A percentile compares a stretch with the other conserved stretches of the same genome.
Evolutionary conservation across 2,113 vertebrate species (phyloP).

Genomic region (Nannobrachium achirus): DNA sequence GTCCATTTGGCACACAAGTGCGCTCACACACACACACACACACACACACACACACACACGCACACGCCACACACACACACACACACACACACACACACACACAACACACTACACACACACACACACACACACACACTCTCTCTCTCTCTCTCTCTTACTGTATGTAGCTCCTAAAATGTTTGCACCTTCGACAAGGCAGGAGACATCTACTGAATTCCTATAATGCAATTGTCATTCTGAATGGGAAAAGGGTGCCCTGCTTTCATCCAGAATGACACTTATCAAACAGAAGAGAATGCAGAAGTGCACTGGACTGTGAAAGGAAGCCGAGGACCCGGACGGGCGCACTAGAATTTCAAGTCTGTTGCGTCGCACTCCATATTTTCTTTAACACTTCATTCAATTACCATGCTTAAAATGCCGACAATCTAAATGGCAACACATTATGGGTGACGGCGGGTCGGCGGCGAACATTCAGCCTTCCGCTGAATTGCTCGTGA

Average conservation of each 20-base stretch:
- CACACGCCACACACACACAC: no score
- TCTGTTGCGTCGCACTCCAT: neutral
- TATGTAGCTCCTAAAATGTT: no score
- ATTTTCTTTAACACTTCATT: neutral
- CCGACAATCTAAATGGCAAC: neutral
- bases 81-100: no score
- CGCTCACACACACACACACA: no score
- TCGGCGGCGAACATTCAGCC: slow-evolving; percentile 38
- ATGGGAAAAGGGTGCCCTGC: slow-evolving; percentile 19
- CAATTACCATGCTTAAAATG: neutral
- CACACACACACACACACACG: no score
- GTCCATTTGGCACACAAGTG: no score
- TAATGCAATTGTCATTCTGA: slow-evolving; percentile 17
- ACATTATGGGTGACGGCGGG: slow-evolving; percentile 23
- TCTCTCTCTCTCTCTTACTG: no score
- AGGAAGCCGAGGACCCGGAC: slow-evolving; percentile 17
- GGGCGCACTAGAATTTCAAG: neutral
- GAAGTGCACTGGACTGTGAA: slow-evolving; percentile 37
- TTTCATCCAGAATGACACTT: slow-evolving; percentile 19
- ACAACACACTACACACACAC: no score
- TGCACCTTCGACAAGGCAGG: neutral
- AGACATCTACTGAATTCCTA: neutral
- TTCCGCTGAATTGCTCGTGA: slow-evolving; percentile 11
- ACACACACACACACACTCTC: no score
- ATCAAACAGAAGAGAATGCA: slow-evolving; percentile 16